Percentiles rank a stretch among this genome's conserved stretches.
These are phyloP conservation scores for Selenia dentaria DNA, from an alignment of 2,888 invertebrate genomes.

Conservation along the genomic window DNA sequence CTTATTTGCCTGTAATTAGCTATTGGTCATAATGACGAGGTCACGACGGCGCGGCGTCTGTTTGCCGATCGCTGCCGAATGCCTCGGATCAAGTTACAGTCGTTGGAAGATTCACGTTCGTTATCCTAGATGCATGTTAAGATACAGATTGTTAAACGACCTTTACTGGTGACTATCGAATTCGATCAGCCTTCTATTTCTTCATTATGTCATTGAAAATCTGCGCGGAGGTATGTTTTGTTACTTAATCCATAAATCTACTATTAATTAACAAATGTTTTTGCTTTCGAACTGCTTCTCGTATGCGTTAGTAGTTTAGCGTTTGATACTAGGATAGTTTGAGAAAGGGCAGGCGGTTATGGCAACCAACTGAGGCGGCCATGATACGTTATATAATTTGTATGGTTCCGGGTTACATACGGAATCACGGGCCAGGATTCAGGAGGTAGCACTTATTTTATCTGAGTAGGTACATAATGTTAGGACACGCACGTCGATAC, in stretches of 20 bases:
- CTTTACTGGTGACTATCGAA: slow-evolving; percentile 22
- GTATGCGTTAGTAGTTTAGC: neutral
- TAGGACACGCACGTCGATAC: no score
- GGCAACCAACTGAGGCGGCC: slow-evolving; percentile 1
- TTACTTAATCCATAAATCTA: slow-evolving; percentile 4
- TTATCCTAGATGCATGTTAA: slow-evolving; percentile 43
- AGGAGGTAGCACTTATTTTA: neutral
- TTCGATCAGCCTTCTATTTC: slow-evolving; percentile 13
- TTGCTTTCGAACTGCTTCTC: neutral
- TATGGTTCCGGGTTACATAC: slow-evolving; percentile 30
- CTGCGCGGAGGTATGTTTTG: slow-evolving; percentile 5
- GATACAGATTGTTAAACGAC: slow-evolving; percentile 26
- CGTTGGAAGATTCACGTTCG: slow-evolving; percentile 37
- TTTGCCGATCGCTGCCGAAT: slow-evolving; percentile 12
- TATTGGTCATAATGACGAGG: slow-evolving; percentile 24
- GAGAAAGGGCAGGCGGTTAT: slow-evolving; percentile 1
- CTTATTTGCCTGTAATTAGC: slow-evolving; percentile 21
- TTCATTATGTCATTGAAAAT: slow-evolving; percentile 19
- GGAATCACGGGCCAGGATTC: slow-evolving; percentile 29
- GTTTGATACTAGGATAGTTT: no score
- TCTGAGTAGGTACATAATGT: no score
- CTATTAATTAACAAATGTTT: neutral
- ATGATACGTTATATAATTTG: no score
- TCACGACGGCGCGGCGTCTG: slow-evolving; percentile 24
- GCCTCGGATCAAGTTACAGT: slow-evolving; percentile 28